Conservation (phyloP, 2,113 vertebrate species). For the Indri indri region DNA sequence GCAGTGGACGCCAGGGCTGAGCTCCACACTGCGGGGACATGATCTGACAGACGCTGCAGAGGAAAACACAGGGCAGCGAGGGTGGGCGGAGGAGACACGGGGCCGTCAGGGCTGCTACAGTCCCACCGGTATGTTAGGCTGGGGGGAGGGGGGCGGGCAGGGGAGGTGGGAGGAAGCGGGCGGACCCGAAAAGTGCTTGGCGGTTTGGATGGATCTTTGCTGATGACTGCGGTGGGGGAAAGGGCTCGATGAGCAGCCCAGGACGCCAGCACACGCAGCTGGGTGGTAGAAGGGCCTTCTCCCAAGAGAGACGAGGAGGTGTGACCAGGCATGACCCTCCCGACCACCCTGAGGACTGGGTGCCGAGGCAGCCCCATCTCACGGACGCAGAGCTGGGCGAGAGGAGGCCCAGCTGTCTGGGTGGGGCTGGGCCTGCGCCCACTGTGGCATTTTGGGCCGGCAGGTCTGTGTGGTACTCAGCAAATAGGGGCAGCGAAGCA, state of each 20-base stretch:
- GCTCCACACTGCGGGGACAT: not conserved
- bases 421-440: not conserved
- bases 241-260: not conserved
- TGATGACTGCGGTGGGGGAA: too few species aligned
- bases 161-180: not conserved
- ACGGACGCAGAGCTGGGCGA: not conserved
- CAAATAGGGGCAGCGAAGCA: rapidly evolving
- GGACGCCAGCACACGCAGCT: not conserved
- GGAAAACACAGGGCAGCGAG: not conserved
- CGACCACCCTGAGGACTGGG: rapidly evolving
- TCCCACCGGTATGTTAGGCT: too few species aligned
- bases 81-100: too few species aligned
- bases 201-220: too few species aligned
- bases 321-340: not conserved
- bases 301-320: not conserved
- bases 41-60: not conserved
- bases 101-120: too few species aligned
- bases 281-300: not conserved
- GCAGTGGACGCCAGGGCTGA: not conserved
- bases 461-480: not conserved
- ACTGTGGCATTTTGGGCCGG: rapidly evolving
- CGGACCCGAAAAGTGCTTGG: too few species aligned
- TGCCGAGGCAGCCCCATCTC: rapidly evolving
- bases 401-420: not conserved
- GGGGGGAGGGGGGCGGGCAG: not conserved